Conservation (phyloP, 2,113 vertebrate genomes). For the Pitta sordida region DNA sequence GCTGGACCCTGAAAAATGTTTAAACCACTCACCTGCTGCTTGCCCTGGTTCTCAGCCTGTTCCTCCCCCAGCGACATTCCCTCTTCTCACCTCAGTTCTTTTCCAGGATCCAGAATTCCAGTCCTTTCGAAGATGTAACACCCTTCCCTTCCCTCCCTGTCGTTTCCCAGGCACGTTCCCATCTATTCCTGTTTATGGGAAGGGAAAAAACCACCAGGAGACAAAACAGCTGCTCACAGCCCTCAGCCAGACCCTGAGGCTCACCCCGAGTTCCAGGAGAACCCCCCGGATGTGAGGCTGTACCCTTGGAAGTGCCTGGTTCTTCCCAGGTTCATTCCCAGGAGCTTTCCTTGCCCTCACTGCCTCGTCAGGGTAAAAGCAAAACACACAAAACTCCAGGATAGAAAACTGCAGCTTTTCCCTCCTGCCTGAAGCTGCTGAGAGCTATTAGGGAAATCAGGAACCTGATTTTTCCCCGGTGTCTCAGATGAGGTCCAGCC, state of each 20-base stretch:
- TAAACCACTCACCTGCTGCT: background rate
- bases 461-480: rapidly evolving
- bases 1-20: too few species aligned
- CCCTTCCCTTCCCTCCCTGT: background rate
- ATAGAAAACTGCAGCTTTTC: background rate
- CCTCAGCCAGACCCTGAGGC: rapidly evolving
- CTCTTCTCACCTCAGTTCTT: background rate
- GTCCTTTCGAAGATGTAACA: background rate
- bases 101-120: background rate
- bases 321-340: background rate
- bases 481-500: background rate
- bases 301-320: background rate
- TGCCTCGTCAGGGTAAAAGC: background rate
- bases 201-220: background rate
- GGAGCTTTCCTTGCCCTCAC: rapidly evolving
- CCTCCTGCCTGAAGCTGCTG: background rate
- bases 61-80: rapidly evolving
- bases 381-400: background rate
- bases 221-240: background rate
- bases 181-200: background rate
- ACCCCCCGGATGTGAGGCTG: rapidly evolving
- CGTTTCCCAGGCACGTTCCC: background rate
- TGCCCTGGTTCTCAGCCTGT: background rate
- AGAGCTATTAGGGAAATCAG: background rate
- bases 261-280: background rate